Conservation (phyloP, 64 coral and sea anemone species). For the Porites australiensis region DNA sequence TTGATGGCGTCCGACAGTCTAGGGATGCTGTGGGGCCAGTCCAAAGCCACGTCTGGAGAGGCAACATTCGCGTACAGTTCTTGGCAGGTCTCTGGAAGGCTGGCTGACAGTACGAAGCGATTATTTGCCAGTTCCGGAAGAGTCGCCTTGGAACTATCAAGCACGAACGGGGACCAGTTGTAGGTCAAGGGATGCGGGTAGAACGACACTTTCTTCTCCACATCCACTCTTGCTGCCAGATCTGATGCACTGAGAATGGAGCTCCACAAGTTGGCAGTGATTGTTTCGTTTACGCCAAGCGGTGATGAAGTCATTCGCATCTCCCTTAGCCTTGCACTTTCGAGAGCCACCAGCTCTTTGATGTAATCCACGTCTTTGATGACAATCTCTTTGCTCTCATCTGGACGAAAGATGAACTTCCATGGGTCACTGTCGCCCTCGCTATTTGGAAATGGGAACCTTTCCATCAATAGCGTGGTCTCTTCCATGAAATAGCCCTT, state of each 20-base stretch:
- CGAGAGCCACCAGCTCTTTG: neutral
- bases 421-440: neutral
- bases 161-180: conserved; percentile 5
- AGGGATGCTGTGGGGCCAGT: neutral
- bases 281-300: neutral
- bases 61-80: conserved; percentile 38
- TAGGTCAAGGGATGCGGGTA: conserved; percentile 15
- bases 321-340: neutral
- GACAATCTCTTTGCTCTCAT: neutral
- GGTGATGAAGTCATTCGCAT: neutral
- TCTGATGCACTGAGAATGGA: neutral
- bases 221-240: neutral
- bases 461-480: neutral
- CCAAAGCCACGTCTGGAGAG: conserved; percentile 7
- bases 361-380: neutral
- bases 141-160: conserved; percentile 36
- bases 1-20: conserved; percentile 49
- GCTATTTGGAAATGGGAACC: neutral
- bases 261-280: neutral
- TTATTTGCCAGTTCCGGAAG: neutral
- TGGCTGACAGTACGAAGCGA: conserved; percentile 19
- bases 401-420: conserved; percentile 31
- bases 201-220: conserved; percentile 24
- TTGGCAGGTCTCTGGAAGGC: conserved; percentile 38
- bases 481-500: conserved; percentile 55